phyloP scores from a whole-genome alignment of 2,113 vertebrate species.

The Turnix velox region DNA sequence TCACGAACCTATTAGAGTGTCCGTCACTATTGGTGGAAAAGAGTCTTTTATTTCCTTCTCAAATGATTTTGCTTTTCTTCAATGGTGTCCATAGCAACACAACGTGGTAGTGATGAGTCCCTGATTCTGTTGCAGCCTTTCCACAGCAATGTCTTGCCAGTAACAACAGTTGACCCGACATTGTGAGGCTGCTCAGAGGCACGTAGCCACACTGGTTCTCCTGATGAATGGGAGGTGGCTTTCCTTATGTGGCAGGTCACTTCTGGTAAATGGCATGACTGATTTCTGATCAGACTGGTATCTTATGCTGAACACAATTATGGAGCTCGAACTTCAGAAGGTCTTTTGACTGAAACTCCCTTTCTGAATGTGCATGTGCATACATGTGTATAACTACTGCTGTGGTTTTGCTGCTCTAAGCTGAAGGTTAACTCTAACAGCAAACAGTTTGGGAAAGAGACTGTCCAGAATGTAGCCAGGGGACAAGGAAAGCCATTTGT shows the following conservation, averaged over 20 bases:
- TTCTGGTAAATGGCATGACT: background rate
- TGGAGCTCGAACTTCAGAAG: background rate
- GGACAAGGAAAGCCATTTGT: background rate
- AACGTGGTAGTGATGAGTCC: constrained; percentile 53
- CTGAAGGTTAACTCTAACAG: background rate
- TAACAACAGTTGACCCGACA: constrained; percentile 34
- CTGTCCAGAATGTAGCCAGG: background rate
- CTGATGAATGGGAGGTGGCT: background rate
- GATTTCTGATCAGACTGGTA: background rate
- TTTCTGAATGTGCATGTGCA: background rate
- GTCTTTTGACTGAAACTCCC: background rate
- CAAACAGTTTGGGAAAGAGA: background rate
- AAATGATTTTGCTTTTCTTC: constrained; percentile 65
- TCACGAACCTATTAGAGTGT: constrained; percentile 46
- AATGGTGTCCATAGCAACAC: constrained; percentile 61
- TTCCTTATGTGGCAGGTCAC: background rate
- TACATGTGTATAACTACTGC: background rate
- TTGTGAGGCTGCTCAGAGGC: constrained; percentile 16
- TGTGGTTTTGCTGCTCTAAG: background rate
- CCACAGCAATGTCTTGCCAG: constrained; percentile 48
- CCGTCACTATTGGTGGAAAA: constrained; percentile 43
- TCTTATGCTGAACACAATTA: background rate
- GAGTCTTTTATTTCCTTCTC: constrained; percentile 56
- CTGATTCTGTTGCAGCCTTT: constrained; percentile 37
- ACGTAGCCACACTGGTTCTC: background rate